Conservation (phyloP, 1,140 invertebrate genomes). For the Neodiprion pinetum region DNA sequence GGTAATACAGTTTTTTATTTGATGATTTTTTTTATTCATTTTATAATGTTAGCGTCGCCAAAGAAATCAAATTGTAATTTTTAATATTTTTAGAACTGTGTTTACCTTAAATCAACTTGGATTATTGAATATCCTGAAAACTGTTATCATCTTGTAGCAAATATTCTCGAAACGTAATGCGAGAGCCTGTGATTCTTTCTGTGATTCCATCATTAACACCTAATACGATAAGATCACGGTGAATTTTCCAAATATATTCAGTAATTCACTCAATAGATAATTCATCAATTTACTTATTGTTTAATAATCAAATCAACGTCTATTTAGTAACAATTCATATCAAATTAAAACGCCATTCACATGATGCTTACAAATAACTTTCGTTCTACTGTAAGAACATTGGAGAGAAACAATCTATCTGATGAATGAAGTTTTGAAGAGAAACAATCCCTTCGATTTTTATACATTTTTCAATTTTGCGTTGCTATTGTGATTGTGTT, state of each 20-base stretch:
- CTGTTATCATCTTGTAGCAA: too few species aligned
- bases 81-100: too few species aligned
- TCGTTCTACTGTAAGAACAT: slow-evolving; percentile 49
- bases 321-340: not conserved
- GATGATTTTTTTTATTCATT: slow-evolving; percentile 11
- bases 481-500: not conserved
- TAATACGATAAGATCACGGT: too few species aligned
- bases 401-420: slow-evolving; percentile 43
- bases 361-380: slow-evolving; percentile 51
- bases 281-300: not conserved
- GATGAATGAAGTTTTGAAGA: slow-evolving; percentile 22
- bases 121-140: too few species aligned
- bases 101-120: too few species aligned
- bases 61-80: too few species aligned
- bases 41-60: not conserved
- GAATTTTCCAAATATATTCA: too few species aligned
- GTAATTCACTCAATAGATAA: too few species aligned
- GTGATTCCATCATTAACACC: too few species aligned
- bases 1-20: slow-evolving; percentile 38
- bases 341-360: slow-evolving; percentile 10
- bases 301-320: slow-evolving; percentile 13
- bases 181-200: too few species aligned
- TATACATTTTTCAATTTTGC: not conserved
- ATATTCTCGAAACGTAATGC: too few species aligned
- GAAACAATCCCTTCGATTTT: not conserved